Base-by-base conservation (phyloP, 2,797 vertebrate species). In the Bucorvus abyssinicus region DNA sequence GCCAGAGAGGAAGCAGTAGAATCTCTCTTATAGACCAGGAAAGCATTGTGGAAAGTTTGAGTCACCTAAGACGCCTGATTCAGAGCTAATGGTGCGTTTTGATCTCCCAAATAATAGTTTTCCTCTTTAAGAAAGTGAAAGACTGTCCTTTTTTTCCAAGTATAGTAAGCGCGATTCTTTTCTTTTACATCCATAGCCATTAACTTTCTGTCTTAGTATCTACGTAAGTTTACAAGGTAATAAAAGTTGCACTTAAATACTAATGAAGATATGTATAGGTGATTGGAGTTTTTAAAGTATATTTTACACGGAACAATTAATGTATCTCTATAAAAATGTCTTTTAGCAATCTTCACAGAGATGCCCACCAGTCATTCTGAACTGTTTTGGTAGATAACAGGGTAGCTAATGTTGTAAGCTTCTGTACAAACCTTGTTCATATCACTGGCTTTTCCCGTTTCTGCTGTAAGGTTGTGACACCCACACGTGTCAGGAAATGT, bases 391-490 rank as follows among this genome's bases (percentile, higher is more conserved):
- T 80, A 56, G 52, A 34, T 74, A 73, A 38, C 32, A 68, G 29
- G 32, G 10, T 70, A 89, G 68, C 38, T 67, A 57, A 55, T 34
- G 14, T 42, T 89, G 34, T 83, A 77, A 60, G 21, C 26, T 77
- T 80, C 71, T 80, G 32, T 77, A 64, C 49, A 57, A 64, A 64
- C 63, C 57, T 71, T 87, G 24, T 59, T 90, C 76, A 56, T 79
- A 56, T 68, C 53, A 53, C n/a, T 83, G 20, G 8, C 89, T 95
- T 92, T 92, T 90, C 82, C 69, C 87, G 34, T 86, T 91, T 89
- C 61, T 88, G 18, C 53, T 81, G 2, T 59, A 79, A 84, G 65
- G 38, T 91, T 87, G 34, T 85, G 61, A 82, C 45, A 87, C 11
- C 10, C 7, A 16, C 36, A 47, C 7, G 5, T 86, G 32, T 34